Percentiles rank a stretch among this genome's conserved stretches.
These are phyloP conservation scores for Alces alces DNA, from an alignment of 2,113 vertebrate genomes.

Conservation along the genomic window DNA sequence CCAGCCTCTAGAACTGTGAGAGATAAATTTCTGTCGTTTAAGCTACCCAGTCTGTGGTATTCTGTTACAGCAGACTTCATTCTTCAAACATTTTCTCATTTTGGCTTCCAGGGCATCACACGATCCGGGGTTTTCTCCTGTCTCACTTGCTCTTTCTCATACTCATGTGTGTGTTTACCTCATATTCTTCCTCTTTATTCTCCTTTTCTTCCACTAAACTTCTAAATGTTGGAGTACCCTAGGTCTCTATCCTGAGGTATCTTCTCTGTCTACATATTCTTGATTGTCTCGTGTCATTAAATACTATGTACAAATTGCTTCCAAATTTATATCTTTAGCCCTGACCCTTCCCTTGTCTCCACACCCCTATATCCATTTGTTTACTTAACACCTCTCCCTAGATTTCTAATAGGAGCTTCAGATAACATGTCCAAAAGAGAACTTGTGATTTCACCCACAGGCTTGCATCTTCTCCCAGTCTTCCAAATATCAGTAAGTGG, in stretches of 20 bases:
- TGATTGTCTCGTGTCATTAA: neutral
- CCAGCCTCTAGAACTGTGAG: neutral
- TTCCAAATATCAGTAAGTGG: neutral
- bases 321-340: neutral
- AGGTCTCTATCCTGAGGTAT: neutral
- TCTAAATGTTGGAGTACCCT: neutral
- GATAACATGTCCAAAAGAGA: neutral
- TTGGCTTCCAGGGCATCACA: neutral
- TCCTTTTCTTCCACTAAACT: neutral
- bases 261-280: neutral
- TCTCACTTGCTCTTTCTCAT: neutral
- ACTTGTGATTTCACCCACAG: neutral
- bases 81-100: neutral
- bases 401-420: neutral
- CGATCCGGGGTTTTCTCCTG: neutral
- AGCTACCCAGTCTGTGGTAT: neutral
- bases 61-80: neutral
- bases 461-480: neutral
- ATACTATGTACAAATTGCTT: neutral
- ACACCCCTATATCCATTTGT: neutral
- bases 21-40: neutral
- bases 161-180: neutral
- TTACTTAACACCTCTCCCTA: neutral
- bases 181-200: neutral
- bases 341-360: neutral